Evolutionary conservation across 2,888 invertebrate genomes (phyloP).

Genomic region (Pollenia amentaria): DNA sequence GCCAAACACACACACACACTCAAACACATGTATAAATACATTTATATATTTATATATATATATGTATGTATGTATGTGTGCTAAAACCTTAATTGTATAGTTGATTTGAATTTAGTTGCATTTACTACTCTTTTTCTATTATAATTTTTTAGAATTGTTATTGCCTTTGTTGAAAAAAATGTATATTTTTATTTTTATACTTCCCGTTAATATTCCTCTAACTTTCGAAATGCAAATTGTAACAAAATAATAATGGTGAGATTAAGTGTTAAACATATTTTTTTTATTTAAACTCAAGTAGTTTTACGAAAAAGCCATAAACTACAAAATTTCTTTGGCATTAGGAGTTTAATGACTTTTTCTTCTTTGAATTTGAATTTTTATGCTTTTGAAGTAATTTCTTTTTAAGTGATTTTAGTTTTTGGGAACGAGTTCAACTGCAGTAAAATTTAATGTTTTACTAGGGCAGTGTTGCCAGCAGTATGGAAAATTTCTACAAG

Average conservation of each 20-base stretch:
- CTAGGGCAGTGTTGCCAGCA: not conserved
- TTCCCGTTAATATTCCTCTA: not conserved
- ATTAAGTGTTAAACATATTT: too few species aligned
- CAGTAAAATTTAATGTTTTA: conserved; percentile 21
- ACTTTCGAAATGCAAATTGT: not conserved
- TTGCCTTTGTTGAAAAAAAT: conserved; percentile 6
- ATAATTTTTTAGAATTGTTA: not conserved
- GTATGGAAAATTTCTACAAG: too few species aligned
- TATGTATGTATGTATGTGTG: not conserved
- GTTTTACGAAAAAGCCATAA: not conserved
- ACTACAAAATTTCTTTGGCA: conserved; percentile 13
- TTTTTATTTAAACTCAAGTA: conserved; percentile 6
- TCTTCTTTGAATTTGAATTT: not conserved
- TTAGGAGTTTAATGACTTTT: conserved; percentile 1
- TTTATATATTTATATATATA: not conserved
- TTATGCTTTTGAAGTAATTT: conserved; percentile 18
- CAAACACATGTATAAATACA: not conserved
- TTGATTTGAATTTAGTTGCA: conserved; percentile 6
- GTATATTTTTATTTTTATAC: not conserved
- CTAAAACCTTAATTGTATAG: conserved; percentile 18
- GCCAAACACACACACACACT: not conserved
- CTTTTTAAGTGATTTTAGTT: conserved; percentile 20
- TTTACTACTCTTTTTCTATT: conserved; percentile 9
- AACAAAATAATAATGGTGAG: not conserved
- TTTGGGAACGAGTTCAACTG: not conserved